A percentile compares a stretch with the other conserved stretches of the same genome.
phyloP scores from a whole-genome alignment of 2,888 invertebrate species.

The Geophilus truncorum region DNA sequence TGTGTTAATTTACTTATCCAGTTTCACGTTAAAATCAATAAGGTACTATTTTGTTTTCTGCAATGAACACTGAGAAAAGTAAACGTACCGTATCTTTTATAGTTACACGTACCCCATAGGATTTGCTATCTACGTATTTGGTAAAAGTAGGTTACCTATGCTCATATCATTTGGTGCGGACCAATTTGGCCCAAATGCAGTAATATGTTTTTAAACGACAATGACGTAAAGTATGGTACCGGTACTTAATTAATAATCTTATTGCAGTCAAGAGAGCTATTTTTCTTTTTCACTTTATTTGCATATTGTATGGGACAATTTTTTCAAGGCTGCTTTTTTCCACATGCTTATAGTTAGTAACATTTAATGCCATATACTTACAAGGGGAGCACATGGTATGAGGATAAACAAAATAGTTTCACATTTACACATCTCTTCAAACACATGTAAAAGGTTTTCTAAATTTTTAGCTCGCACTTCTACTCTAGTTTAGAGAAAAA shows the following conservation, averaged over 20 bases:
- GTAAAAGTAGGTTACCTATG: background rate
- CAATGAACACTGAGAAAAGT: background rate
- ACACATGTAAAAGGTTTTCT: too few species aligned
- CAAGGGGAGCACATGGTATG: too few species aligned
- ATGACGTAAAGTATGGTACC: background rate
- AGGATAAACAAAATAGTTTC: too few species aligned
- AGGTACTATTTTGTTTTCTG: background rate
- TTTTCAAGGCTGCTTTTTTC: background rate
- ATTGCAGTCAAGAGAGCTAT: background rate
- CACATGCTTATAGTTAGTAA: background rate
- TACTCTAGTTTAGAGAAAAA: too few species aligned
- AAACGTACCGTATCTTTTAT: background rate
- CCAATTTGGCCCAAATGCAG: background rate
- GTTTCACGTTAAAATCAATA: background rate
- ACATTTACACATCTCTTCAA: too few species aligned
- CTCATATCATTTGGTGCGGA: background rate
- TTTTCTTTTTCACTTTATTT: background rate
- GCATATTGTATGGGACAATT: background rate
- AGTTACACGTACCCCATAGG: background rate
- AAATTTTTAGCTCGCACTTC: too few species aligned
- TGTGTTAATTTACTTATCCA: background rate
- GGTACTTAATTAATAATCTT: background rate
- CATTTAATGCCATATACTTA: too few species aligned
- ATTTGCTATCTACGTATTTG: background rate
- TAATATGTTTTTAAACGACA: too few species aligned